These are phyloP conservation scores for Brachyopa scutellaris DNA, from an alignment of 2,888 invertebrate species.

Conservation along the genomic window DNA sequence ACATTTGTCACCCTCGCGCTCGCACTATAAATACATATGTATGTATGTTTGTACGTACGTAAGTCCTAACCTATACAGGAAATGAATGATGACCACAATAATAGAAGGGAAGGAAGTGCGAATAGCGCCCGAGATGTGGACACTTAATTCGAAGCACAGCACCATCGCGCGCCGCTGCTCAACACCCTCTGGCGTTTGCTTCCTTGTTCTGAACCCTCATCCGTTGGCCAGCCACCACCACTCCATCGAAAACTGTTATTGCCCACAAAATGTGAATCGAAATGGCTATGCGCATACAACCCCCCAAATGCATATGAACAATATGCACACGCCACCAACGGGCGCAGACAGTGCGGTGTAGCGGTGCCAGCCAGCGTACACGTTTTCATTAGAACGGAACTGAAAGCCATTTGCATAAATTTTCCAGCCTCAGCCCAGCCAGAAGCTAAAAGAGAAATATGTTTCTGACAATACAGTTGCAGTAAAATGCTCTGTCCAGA, in stretches of 20 bases:
- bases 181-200: neutral
- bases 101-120: slow-evolving; percentile 72
- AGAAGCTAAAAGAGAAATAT: slow-evolving; percentile 71
- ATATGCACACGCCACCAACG: neutral
- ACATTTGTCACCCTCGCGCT: slow-evolving; percentile 61
- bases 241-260: slow-evolving; percentile 70
- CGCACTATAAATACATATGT: too few species aligned
- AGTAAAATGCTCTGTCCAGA: slow-evolving; percentile 36
- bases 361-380: slow-evolving; percentile 37
- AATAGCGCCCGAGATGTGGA: slow-evolving; percentile 72
- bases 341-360: slow-evolving; percentile 34
- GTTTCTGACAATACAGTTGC: slow-evolving; percentile 51
- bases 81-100: slow-evolving; percentile 73
- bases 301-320: slow-evolving; percentile 42
- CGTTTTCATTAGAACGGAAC: slow-evolving; percentile 73
- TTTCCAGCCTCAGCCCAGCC: slow-evolving; percentile 70
- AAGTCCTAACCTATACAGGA: slow-evolving; percentile 60
- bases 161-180: slow-evolving; percentile 23
- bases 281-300: slow-evolving; percentile 57
- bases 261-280: slow-evolving; percentile 71
- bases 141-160: slow-evolving; percentile 69
- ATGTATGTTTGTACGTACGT: too few species aligned
- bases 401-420: slow-evolving; percentile 73
- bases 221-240: slow-evolving; percentile 6
- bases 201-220: neutral